These are phyloP conservation scores for Neogale vison DNA, from an alignment of 2,113 vertebrate genomes.

Conservation along the genomic window DNA sequence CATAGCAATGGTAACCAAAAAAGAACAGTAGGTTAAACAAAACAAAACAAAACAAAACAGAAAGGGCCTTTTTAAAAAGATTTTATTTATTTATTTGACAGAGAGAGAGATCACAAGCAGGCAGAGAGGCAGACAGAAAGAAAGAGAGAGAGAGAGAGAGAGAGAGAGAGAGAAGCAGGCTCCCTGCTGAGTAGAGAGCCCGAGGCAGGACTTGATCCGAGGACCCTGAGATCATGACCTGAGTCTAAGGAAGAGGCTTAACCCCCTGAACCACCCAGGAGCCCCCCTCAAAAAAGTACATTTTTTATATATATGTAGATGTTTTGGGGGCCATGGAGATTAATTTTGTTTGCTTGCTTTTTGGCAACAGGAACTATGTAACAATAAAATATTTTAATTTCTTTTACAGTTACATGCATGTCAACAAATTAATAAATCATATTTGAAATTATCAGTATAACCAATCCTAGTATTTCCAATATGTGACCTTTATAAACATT, in stretches of 20 bases:
- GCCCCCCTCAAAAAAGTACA: accelerated
- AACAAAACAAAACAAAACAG: too few relatives aligned
- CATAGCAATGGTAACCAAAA: neutral
- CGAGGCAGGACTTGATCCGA: too few relatives aligned
- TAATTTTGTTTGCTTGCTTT: neutral
- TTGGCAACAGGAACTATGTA: neutral
- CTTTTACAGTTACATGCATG: neutral
- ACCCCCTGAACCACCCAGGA: too few relatives aligned
- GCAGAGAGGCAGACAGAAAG: too few relatives aligned
- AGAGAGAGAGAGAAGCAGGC: too few relatives aligned
- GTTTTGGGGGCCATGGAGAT: neutral
- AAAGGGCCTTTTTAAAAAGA: too few relatives aligned
- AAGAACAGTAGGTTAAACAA: neutral
- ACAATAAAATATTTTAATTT: neutral
- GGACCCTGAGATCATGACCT: too few relatives aligned
- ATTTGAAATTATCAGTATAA: neutral
- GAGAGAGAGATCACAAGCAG: too few relatives aligned
- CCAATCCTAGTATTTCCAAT: neutral
- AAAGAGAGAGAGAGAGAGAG: too few relatives aligned
- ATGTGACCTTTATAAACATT: neutral
- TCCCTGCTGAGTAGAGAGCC: too few relatives aligned
- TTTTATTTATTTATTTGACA: too few relatives aligned
- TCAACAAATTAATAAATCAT: neutral
- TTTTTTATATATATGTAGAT: neutral
- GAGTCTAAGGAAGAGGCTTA: too few relatives aligned